Evolutionary conservation across 2,888 invertebrate genomes (phyloP).

Genomic region (Dolichopus griseipennis): DNA sequence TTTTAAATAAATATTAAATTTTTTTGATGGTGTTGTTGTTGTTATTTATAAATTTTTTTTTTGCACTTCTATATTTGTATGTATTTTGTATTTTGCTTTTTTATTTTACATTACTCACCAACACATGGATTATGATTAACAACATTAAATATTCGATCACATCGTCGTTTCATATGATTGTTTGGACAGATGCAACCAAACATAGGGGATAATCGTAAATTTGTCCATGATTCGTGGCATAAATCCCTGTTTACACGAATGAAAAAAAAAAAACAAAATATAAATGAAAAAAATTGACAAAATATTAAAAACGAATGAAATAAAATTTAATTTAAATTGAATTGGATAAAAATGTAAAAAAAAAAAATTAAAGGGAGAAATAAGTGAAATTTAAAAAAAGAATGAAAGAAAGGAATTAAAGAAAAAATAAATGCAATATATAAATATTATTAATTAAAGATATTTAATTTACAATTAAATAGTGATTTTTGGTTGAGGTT

Average conservation of each 20-base stretch:
- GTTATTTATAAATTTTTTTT: not conserved
- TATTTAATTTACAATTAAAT: not conserved
- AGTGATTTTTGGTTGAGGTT: not conserved
- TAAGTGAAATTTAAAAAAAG: too few relatives aligned
- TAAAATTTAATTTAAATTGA: not conserved
- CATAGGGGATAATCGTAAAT: constrained; percentile 76
- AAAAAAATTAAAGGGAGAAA: too few relatives aligned
- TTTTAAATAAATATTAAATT: constrained; percentile 14
- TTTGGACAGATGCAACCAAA: constrained; percentile 90
- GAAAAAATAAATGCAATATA: not conserved
- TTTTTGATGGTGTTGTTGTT: constrained; percentile 16
- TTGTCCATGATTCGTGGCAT: constrained; percentile 82
- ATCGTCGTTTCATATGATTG: constrained; percentile 77
- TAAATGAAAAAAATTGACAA: not conserved
- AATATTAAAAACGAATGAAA: not conserved
- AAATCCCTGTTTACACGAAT: constrained; percentile 53
- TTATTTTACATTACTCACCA: constrained; percentile 55
- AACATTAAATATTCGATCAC: constrained; percentile 78
- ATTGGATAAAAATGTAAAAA: not conserved
- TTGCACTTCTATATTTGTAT: not conserved
- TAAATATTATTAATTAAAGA: not conserved
- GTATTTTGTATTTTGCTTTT: constrained; percentile 13
- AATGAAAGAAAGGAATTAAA: not conserved
- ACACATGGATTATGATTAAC: constrained; percentile 92
- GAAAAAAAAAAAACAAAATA: not conserved